Evolutionary conservation across 2,797 vertebrate genomes (phyloP), one percentile per base, ranked within the genome.

Genomic region (Pseudochirops cupreus): DNA sequence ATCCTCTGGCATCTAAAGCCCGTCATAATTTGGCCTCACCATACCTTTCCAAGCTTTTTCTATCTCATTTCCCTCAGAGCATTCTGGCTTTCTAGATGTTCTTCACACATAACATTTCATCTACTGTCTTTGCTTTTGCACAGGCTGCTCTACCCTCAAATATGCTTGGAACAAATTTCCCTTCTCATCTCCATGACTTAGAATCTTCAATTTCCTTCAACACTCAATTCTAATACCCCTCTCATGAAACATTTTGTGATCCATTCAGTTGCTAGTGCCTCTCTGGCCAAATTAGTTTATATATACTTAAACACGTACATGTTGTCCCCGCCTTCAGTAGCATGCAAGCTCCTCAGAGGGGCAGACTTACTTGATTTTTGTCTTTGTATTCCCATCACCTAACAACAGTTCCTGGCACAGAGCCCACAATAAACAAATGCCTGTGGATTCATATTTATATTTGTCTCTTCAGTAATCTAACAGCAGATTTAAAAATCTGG

Each of bases 41-140:
- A 57, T 92, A 96, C 89, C 50, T 92, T 33, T 92, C 57, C 67
- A 95, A 90, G 87, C 50, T 74, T 74, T n/a, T n/a, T 74, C n/a
- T 18, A 74, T 39, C 16, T 74, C 62, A 39, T 5, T 74, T 74
- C 62, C 59, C 62, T 74, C 39, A 16, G 0, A 39, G 62, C 62
- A n/a, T 39, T 74, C 62, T 74, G n/a, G 62, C 16, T 87, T 87
- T 87, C 74, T 87, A 87, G 21, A 50, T 50, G 39, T 87, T 87
- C 24, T 87, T 50, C 21, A 26, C 24, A 87, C 9, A 50, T 50
- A 87, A 50, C 9, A 87, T 87, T 87, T 46, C 21, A 50, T 46
- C 74, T 87, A 46, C 21, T 46, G 24, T 46, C 39, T 87, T 87
- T 87, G 6, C 39, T 87, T 87, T 50, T 50, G 74, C 39, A 46